Conservation (phyloP, 2,888 invertebrate genomes). For the Morpho deidamia region DNA sequence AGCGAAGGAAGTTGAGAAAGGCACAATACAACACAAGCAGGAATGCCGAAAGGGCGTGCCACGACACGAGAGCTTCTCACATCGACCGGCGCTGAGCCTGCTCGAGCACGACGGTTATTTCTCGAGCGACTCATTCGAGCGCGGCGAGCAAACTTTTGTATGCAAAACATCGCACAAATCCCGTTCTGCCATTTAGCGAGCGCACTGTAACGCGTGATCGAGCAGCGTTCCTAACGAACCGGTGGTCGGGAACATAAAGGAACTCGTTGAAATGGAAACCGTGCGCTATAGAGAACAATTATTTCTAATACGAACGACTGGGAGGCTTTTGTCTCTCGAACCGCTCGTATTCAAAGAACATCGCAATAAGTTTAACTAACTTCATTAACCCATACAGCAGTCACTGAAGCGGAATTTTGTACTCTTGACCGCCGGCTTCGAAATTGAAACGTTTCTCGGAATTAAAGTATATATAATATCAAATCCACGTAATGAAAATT, state of each 20-base stretch:
- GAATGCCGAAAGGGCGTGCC: conserved; percentile 20
- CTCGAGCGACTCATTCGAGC: conserved; percentile 18
- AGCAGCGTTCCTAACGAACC: conserved; percentile 31
- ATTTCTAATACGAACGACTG: no score
- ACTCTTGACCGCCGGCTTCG: conserved; percentile 24
- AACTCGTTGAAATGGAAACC: conserved; percentile 46
- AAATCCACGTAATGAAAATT: conserved; percentile 3
- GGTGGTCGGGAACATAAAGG: conserved; percentile 34
- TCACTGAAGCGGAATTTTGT: no score
- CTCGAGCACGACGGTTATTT: conserved; percentile 15
- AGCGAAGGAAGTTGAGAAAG: not conserved
- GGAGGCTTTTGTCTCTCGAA: no score
- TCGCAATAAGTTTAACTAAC: not conserved
- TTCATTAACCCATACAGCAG: no score
- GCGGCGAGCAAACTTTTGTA: conserved; percentile 23
- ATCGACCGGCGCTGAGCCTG: conserved; percentile 7
- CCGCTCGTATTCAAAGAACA: not conserved
- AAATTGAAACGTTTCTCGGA: conserved; percentile 21
- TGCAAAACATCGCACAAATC: conserved; percentile 32
- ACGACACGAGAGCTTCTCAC: conserved; percentile 15
- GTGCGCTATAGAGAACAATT: conserved; percentile 15
- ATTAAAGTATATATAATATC: not conserved
- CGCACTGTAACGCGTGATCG: conserved; percentile 31
- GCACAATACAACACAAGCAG: conserved; percentile 1
- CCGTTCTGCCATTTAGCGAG: conserved; percentile 17